These are phyloP conservation scores for Chelon labrosus DNA, from an alignment of 2,797 vertebrate species.

Conservation along the genomic window DNA sequence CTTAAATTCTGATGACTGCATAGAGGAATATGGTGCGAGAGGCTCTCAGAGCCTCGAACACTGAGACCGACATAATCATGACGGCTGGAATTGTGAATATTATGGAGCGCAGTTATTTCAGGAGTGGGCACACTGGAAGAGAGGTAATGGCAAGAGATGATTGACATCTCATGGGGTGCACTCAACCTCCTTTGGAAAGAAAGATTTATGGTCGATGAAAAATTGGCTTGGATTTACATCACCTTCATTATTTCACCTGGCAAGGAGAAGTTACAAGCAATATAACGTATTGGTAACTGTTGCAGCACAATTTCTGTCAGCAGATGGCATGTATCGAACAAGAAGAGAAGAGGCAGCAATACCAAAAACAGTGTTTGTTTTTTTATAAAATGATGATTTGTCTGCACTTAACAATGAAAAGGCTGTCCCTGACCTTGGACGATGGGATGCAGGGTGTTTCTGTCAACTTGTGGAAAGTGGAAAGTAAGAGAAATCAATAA, in stretches of 20 bases:
- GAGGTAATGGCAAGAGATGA: constrained; percentile 70
- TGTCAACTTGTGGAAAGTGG: background rate
- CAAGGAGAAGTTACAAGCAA: constrained; percentile 46
- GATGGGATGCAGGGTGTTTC: constrained; percentile 10
- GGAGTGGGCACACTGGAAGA: constrained; percentile 55
- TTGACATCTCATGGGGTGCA: constrained; percentile 58
- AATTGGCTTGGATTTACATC: constrained; percentile 69
- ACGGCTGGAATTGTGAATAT: constrained; percentile 60
- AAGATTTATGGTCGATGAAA: constrained; percentile 51
- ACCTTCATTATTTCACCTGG: constrained; percentile 73
- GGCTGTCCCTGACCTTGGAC: constrained; percentile 29
- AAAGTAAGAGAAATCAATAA: background rate
- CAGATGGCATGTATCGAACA: constrained; percentile 19
- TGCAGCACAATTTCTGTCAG: constrained; percentile 48
- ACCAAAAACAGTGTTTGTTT: background rate
- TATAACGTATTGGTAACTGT: constrained; percentile 54
- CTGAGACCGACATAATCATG: constrained; percentile 61
- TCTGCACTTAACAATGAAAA: constrained; percentile 21
- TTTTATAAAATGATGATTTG: constrained; percentile 34
- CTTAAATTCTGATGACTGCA: constrained; percentile 67
- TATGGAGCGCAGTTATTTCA: constrained; percentile 67
- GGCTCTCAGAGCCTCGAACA: constrained; percentile 57
- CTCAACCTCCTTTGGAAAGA: constrained; percentile 46
- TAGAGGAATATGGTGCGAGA: constrained; percentile 47
- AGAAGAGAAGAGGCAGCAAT: constrained; percentile 26